Conservation (phyloP, 2,113 vertebrate genomes). For the Sinocyclocheilus rhinocerous region DNA sequence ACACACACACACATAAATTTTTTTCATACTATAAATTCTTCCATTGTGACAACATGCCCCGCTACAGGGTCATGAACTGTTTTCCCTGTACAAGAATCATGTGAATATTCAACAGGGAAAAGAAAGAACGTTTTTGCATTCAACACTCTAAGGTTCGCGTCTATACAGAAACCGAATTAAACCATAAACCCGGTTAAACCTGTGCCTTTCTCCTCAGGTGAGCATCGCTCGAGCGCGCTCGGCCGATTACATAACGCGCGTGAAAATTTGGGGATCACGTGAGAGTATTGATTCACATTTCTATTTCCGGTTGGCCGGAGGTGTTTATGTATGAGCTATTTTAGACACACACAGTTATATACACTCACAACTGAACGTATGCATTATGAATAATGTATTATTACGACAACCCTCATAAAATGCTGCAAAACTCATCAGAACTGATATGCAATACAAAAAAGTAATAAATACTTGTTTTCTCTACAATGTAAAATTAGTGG, state of each 20-base stretch:
- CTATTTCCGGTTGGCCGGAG: neutral
- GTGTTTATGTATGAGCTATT: neutral
- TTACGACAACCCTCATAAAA: neutral
- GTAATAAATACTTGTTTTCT: neutral
- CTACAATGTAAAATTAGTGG: neutral
- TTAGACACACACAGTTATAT: neutral
- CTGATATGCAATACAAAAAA: neutral
- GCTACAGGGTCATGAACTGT: no score
- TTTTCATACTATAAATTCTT: no score
- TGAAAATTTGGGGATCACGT: slow-evolving; percentile 5
- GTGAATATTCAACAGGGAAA: no score
- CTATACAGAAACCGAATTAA: no score
- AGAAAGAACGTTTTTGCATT: neutral
- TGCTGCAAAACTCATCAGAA: neutral
- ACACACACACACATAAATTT: no score
- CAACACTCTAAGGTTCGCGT: no score
- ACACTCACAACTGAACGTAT: neutral
- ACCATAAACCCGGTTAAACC: no score
- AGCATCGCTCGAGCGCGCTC: neutral
- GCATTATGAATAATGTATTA: neutral
- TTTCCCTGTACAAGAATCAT: no score
- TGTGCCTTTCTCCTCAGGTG: neutral
- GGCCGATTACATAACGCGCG: slow-evolving; percentile 31
- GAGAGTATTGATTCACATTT: slow-evolving; percentile 30
- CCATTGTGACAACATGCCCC: no score